Base-by-base conservation (phyloP, 2,797 vertebrate species). In the Chelmon rostratus region DNA sequence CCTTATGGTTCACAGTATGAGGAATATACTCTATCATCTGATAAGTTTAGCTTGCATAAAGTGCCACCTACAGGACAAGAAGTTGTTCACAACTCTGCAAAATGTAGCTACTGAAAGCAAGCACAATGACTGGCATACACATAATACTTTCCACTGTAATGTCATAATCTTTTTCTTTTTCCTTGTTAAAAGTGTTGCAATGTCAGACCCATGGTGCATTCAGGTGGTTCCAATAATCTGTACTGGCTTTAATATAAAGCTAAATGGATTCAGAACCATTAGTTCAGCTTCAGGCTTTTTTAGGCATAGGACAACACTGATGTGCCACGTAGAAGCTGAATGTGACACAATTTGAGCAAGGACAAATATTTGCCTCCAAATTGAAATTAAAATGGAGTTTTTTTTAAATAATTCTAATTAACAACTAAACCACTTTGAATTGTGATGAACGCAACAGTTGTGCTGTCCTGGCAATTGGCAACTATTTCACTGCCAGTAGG, bases 11-110 rank as follows among this genome's bases (percentile, higher is more conserved):
- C 35, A 58, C 9, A 58, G 6, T 31, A 46, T 65, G 49, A 28
- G 9, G 0, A 62, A 67, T 16, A 56, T 28, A 6, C 9, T 49
- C 13, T 0, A 44, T 56, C 49, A n/a, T 38, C 4, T 40, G 35
- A 19, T 53, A 49, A 23, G 21, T 73, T 54, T 0, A 67, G 58
- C 40, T 67, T 79, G 76, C 19, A 70, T 47, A 81, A 63, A 58
- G 74, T 85, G 85, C 93, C 94, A 89, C 74, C 95, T 94, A 85
- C 77, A 88, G 94, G 92, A 75, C 65, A 86, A 61, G 13, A 59
- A 40, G 58, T 18, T 46, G 38, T 64, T 76, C n/a, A 74, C 33
- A 80, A 9, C 4, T 63, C 57, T 78, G 10, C n/a, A n/a, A n/a
- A 63, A 28, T 56, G 19, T 18, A 53, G 11, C 8, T 21, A 52